Base-by-base conservation (phyloP, 2,113 vertebrate genomes). In the Thunnus thynnus region DNA sequence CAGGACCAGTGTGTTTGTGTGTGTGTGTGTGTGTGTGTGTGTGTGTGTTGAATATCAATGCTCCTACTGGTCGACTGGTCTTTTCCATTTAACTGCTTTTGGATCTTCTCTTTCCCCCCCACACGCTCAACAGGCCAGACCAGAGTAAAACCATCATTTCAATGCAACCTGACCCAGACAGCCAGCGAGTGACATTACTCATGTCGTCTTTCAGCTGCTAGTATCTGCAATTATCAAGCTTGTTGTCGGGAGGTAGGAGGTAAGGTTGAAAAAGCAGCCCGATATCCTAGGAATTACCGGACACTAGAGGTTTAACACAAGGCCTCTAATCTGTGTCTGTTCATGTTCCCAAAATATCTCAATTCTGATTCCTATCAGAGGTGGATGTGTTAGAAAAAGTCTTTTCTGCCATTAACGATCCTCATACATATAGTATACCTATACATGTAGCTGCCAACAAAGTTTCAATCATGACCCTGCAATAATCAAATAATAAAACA, bases 21-120 rank as follows among this genome's bases (percentile, higher is more conserved):
- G 71, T 32, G 27, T 64, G 81, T 78, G 77, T 73, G 65, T 77
- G 62, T 64, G 56, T 50, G 46, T 52, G 18, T 18, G 68, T 67
- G 77, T 73, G 79, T 72, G 85, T 66, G 70, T 67, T 83, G 83
- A 89, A 92, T 89, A 83, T 83, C 70, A 91, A 87, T 88, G 78
- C 55, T 65, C 48, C 74, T 41, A 10, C 75, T 67, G 87, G 55
- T 78, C 72, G 61, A 75, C 84, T 80, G 80, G 32, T 76, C 82
- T 87, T 88, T 90, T 86, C 88, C 84, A 84, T 88, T 83, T 83
- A 91, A 72, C 56, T 0, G 22, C 76, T 78, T 60, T 77, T n/a
- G 20, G 36, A 51, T 80, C 54, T 55, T 54, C 56, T 41, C 32
- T 47, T 25, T 52, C 25, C 62, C 27, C 27, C 2, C 27, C 44